Conservation (phyloP, 2,113 vertebrate species). For the Prunella himalayana region DNA sequence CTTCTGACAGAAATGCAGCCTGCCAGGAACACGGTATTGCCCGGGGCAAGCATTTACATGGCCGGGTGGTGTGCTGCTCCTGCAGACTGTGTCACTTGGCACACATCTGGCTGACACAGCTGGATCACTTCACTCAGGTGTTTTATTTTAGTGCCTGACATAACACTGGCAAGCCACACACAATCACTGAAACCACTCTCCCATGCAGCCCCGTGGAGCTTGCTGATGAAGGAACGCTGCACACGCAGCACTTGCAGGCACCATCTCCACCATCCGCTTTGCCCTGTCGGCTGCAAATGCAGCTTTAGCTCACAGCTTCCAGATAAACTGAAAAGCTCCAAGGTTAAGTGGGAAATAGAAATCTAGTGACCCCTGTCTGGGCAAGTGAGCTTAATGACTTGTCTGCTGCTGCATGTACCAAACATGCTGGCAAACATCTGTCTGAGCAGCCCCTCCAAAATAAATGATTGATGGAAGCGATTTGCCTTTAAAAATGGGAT, state of each 20-base stretch:
- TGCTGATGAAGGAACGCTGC: neutral
- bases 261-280: neutral
- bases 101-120: slow-evolving; percentile 37
- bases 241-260: neutral
- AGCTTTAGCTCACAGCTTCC: slow-evolving; percentile 18
- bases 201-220: neutral
- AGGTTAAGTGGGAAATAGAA: slow-evolving; percentile 67
- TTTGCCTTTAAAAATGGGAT: slow-evolving; percentile 4
- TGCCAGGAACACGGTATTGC: neutral
- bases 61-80: neutral
- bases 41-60: neutral
- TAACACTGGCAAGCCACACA: neutral
- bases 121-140: slow-evolving; percentile 30
- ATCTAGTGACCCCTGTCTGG: slow-evolving; percentile 55
- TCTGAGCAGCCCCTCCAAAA: slow-evolving; percentile 13
- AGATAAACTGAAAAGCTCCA: slow-evolving; percentile 61
- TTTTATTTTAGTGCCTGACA: slow-evolving; percentile 17
- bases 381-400: slow-evolving; percentile 56
- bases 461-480: neutral
- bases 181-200: neutral
- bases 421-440: slow-evolving; percentile 8
- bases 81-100: neutral
- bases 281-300: slow-evolving; percentile 14
- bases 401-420: slow-evolving; percentile 3
- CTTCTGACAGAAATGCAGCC: slow-evolving; percentile 27